Evolutionary conservation across 2,888 invertebrate genomes (phyloP).

Genomic region (Pterobdella sp.): DNA sequence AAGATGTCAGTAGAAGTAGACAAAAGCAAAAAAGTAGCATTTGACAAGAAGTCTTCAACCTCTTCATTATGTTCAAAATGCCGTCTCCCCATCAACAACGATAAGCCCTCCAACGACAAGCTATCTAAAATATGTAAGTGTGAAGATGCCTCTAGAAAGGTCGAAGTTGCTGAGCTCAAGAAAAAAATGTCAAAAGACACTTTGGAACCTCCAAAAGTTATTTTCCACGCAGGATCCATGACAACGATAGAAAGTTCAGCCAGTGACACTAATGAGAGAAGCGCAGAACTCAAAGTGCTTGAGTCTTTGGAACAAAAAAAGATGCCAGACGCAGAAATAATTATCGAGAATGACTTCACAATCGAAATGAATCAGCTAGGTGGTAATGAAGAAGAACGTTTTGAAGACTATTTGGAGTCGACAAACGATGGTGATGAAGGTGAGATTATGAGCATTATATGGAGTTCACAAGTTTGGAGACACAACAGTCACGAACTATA

Average conservation of each 20-base stretch:
- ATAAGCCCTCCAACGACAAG: too few species aligned
- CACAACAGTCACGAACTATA: too few species aligned
- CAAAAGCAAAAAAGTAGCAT: not conserved
- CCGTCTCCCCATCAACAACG: conserved; percentile 1
- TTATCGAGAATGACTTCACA: not conserved
- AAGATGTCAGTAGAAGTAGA: not conserved
- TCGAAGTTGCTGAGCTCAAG: not conserved
- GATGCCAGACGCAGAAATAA: too few species aligned
- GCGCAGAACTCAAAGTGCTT: not conserved
- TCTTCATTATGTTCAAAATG: not conserved
- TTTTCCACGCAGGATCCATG: not conserved
- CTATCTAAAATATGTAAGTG: too few species aligned
- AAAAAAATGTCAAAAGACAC: not conserved
- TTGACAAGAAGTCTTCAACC: not conserved
- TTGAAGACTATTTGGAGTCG: not conserved
- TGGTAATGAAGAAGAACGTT: not conserved
- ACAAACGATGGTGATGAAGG: not conserved
- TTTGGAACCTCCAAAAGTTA: not conserved
- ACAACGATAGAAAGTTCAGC: not conserved
- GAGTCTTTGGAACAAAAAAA: too few species aligned
- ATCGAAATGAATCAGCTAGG: not conserved
- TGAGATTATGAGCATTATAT: not conserved
- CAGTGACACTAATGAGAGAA: not conserved
- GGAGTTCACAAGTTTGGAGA: too few species aligned
- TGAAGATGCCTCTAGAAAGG: not conserved